phyloP scores from a whole-genome alignment of 2,113 vertebrate species.

The Hylia prasina region DNA sequence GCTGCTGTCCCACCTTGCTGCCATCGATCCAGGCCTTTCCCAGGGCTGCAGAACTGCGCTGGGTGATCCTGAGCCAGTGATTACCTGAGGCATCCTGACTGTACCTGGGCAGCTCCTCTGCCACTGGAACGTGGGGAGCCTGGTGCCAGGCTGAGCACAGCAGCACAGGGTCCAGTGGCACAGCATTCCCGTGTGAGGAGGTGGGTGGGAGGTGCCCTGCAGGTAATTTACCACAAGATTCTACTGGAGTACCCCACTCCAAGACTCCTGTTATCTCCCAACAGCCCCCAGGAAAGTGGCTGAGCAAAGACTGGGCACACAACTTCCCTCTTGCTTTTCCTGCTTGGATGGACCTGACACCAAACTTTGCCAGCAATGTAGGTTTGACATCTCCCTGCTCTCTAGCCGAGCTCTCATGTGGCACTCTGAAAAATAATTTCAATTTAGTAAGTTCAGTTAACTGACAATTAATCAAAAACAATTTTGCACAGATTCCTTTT shows the following conservation, averaged over 20 bases:
- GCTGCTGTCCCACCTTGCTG: neutral
- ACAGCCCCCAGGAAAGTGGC: neutral
- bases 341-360: neutral
- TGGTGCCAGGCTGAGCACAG: neutral
- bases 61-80: neutral
- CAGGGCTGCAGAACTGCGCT: accelerated
- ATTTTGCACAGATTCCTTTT: neutral
- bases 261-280: accelerated
- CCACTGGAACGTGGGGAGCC: accelerated
- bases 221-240: neutral
- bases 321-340: neutral
- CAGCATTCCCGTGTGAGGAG: neutral
- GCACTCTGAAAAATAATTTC: neutral
- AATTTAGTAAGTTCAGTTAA: neutral
- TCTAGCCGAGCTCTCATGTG: neutral
- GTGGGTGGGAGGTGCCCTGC: neutral
- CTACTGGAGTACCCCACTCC: accelerated
- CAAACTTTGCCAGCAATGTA: neutral
- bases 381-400: neutral
- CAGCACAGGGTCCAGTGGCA: accelerated
- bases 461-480: slow-evolving; percentile 25
- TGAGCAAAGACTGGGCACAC: neutral
- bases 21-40: accelerated
- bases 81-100: neutral
- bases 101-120: neutral